These are phyloP conservation scores for Meteorus cinctellus DNA, from an alignment of 2,888 invertebrate genomes.

Conservation along the genomic window DNA sequence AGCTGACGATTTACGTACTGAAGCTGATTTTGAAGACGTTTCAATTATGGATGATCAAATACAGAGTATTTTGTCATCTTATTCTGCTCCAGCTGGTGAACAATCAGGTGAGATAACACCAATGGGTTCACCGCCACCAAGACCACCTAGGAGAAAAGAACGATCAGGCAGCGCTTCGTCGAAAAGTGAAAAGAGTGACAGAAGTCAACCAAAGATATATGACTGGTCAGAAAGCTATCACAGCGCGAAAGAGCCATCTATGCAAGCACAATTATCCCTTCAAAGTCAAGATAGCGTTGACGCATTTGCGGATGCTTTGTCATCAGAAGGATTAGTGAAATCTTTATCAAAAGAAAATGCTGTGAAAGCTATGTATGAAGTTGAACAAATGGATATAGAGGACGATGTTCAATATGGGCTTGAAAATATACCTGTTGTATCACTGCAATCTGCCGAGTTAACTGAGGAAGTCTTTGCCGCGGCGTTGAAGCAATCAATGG, in stretches of 20 bases:
- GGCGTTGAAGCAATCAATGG: constrained; percentile 67
- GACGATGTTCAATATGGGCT: constrained; percentile 44
- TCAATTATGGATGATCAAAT: constrained; percentile 85
- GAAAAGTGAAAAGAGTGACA: constrained; percentile 72
- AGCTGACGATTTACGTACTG: constrained; percentile 89
- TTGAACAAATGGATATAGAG: constrained; percentile 44
- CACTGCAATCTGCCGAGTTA: not conserved
- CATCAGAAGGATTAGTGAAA: constrained; percentile 53
- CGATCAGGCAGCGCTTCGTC: constrained; percentile 75
- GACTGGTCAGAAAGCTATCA: constrained; percentile 68
- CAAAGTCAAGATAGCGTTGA: constrained; percentile 65
- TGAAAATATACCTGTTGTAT: constrained; percentile 46
- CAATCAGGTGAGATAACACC: constrained; percentile 49
- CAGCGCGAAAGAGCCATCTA: constrained; percentile 64
- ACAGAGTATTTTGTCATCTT: constrained; percentile 66
- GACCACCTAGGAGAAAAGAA: constrained; percentile 78
- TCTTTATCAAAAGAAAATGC: constrained; percentile 24
- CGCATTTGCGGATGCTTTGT: constrained; percentile 67
- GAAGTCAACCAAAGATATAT: constrained; percentile 53
- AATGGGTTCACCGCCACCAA: constrained; percentile 74
- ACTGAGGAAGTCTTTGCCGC: constrained; percentile 46
- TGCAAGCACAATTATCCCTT: constrained; percentile 52
- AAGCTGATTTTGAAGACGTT: constrained; percentile 90
- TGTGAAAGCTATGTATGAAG: constrained; percentile 24
- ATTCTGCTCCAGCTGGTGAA: constrained; percentile 59